Evolutionary conservation across 2,888 invertebrate species (phyloP), one percentile per base, ranked within the genome.

Genomic region (Scotopteryx bipunctaria): DNA sequence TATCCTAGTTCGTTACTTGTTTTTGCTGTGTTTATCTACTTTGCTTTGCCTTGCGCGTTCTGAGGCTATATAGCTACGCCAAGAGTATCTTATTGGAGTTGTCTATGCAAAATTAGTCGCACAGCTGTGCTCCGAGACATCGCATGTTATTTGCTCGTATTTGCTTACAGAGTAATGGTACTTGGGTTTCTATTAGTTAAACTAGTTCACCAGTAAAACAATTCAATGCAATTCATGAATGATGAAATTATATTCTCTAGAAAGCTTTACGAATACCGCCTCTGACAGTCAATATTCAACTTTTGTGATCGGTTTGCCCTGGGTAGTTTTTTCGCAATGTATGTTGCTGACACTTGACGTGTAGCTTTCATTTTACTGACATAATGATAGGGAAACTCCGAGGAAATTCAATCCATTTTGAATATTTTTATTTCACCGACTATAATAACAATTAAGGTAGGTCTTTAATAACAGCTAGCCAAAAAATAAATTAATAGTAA

Each of bases 21-120:
- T 31, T 19, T 41, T n/a, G 19, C 19, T 19, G 14, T 17, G 27
- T 27, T 27, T n/a, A n/a, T n/a, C n/a, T 5, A 23, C n/a, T 2
- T 25, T 29, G 14, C 31, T 35, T 32, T 19, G 6, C 13, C 8
- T 37, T 17, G 29, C 17, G 13, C 15, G 40, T 54, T 36, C 38
- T n/a, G 44, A 32, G 13, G 23, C 5, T 54, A 36, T 45, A 54
- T 48, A n/a, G n/a, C n/a, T n/a, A 36, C 35, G 31, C 48, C 35
- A 35, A 44, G 40, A 23, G 45, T 40, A 36, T 59, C 57, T 56
- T 57, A 62, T 62, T 62, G 57, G 40, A 56, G 54, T 52, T 59
- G 57, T 59, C 51, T 56, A 59, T 54, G 73, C 71, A 66, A 69
- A 73, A 73, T 73, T 74, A 69, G 65, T 59, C 55, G 61, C 67